A percentile compares a stretch with the other conserved stretches of the same genome.
These are phyloP conservation scores for Hystrix cristata DNA, from an alignment of 2,113 vertebrate species.

Conservation along the genomic window DNA sequence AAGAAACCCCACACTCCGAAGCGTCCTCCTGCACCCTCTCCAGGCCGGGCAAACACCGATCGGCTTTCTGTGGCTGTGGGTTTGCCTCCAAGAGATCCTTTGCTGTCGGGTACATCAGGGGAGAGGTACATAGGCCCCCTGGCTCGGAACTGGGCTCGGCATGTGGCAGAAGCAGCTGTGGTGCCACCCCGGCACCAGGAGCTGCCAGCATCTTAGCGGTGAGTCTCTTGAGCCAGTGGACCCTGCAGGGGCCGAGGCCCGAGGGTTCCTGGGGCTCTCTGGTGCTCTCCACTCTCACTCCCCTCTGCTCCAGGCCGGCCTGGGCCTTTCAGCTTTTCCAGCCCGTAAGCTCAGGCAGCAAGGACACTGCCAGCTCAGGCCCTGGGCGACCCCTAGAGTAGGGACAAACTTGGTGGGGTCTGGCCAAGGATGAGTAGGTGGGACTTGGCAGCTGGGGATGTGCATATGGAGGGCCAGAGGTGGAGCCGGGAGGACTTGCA, in stretches of 20 bases:
- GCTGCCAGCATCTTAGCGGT: neutral
- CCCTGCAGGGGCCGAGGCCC: accelerated
- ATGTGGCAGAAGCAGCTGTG: accelerated
- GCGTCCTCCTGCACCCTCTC: too few relatives aligned
- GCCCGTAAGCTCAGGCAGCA: neutral
- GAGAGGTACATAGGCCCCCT: accelerated
- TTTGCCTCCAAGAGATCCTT: neutral
- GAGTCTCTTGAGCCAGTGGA: neutral
- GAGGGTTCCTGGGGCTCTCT: accelerated
- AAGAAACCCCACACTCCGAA: too few relatives aligned
- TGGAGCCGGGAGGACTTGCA: accelerated
- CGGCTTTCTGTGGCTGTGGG: too few relatives aligned
- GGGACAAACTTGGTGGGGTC: accelerated
- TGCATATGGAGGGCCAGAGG: accelerated
- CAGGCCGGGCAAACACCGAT: too few relatives aligned
- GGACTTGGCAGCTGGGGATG: neutral
- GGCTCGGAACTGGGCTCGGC: accelerated
- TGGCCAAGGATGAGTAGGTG: too few relatives aligned
- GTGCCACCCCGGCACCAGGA: neutral
- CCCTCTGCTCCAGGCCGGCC: accelerated
- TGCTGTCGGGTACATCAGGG: accelerated
- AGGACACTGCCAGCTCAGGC: neutral
- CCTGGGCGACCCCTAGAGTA: neutral
- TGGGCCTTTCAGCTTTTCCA: neutral
- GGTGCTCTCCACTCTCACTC: accelerated